Conservation (phyloP, 1,140 invertebrate genomes). For the Psilanteris sp. region DNA sequence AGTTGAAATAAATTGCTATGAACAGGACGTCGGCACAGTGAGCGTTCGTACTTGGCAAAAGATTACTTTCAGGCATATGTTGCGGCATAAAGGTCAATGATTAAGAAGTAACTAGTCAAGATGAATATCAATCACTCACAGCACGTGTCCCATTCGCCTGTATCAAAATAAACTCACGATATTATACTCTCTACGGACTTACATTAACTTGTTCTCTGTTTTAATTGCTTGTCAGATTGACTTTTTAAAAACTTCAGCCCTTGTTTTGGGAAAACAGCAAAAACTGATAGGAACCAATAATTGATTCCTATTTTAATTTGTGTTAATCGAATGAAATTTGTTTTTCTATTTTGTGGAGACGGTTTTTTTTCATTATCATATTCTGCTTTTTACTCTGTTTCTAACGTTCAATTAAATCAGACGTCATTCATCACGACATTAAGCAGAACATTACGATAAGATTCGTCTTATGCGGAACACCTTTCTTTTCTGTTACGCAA, state of each 20-base stretch:
- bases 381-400: slow-evolving; percentile 8
- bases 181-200: slow-evolving; percentile 29
- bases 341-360: too few species aligned
- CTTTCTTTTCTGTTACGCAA: slow-evolving; percentile 54
- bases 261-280: not conserved
- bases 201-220: slow-evolving; percentile 40
- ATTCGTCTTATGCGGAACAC: slow-evolving; percentile 20
- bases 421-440: slow-evolving; percentile 19
- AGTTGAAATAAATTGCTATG: too few species aligned
- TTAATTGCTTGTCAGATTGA: slow-evolving; percentile 37
- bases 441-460: slow-evolving; percentile 26
- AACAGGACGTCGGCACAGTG: too few species aligned
- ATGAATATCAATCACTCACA: slow-evolving; percentile 63
- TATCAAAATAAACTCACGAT: slow-evolving; percentile 57
- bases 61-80: slow-evolving; percentile 51
- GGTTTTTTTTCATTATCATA: not conserved
- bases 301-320: too few species aligned
- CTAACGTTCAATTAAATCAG: slow-evolving; percentile 4
- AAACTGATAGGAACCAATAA: too few species aligned
- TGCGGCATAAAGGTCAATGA: slow-evolving; percentile 60
- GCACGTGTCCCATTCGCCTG: slow-evolving; percentile 53
- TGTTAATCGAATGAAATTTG: too few species aligned
- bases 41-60: slow-evolving; percentile 29
- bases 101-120: slow-evolving; percentile 65
- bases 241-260: slow-evolving; percentile 14